These are phyloP conservation scores for Holothuria leucospilota DNA, from an alignment of 53 echinoderm and acorn worm species.

Conservation along the genomic window DNA sequence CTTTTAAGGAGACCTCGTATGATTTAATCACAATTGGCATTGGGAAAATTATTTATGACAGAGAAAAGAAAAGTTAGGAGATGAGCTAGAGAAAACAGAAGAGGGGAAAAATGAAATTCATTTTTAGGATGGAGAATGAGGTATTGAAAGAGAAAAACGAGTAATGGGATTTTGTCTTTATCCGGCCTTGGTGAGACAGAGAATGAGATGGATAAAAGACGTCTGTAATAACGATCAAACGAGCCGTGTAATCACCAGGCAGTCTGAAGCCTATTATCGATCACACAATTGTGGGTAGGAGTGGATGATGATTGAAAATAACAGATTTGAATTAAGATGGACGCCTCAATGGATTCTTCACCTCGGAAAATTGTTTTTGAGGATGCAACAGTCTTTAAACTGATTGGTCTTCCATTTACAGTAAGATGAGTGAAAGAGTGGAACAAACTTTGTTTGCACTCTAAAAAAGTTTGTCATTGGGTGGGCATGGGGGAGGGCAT, in stretches of 20 bases:
- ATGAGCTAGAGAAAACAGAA: not conserved
- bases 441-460: too few species aligned
- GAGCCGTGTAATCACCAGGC: constrained; percentile 33
- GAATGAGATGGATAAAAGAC: constrained; percentile 27
- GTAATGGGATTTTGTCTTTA: constrained; percentile 23
- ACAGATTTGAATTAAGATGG: too few species aligned
- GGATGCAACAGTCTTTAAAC: too few species aligned
- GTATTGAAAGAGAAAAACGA: not conserved
- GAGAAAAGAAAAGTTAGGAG: constrained; percentile 13
- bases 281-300: too few species aligned
- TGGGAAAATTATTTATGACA: constrained; percentile 37
- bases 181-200: not conserved
- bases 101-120: constrained; percentile 8
- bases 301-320: too few species aligned
- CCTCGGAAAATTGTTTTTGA: too few species aligned
- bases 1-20: constrained; percentile 45
- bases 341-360: too few species aligned
- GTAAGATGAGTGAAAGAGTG: too few species aligned
- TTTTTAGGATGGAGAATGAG: constrained; percentile 11
- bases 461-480: too few species aligned
- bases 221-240: constrained; percentile 37
- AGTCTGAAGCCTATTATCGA: too few species aligned
- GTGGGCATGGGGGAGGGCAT: too few species aligned
- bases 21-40: constrained; percentile 43
- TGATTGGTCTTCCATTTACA: too few species aligned